Conservation (phyloP, 2,113 vertebrate species). For the Pteronura brasiliensis region DNA sequence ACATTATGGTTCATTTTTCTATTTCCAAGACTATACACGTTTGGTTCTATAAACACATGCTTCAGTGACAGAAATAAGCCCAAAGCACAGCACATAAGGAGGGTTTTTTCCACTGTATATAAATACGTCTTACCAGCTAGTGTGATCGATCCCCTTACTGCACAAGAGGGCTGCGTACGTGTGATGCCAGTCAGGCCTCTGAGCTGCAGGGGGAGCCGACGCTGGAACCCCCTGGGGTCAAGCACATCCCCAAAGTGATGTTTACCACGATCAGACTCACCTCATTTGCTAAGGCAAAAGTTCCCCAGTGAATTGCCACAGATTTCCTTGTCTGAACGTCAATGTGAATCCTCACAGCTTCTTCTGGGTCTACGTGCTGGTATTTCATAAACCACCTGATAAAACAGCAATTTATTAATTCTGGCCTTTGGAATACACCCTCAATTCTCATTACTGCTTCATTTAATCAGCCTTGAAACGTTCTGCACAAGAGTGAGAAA, state of each 20-base stretch:
- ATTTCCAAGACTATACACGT: neutral
- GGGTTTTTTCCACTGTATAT: neutral
- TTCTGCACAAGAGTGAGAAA: neutral
- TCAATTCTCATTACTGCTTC: neutral
- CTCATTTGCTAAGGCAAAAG: conserved; percentile 96
- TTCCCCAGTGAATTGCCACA: conserved; percentile 96
- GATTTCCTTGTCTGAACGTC: conserved; percentile 94
- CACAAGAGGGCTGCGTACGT: neutral
- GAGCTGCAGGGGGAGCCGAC: neutral
- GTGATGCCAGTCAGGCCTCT: neutral
- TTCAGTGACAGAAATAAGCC: neutral
- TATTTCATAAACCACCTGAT: conserved; percentile 94
- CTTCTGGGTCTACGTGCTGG: conserved; percentile 95
- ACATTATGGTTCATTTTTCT: neutral
- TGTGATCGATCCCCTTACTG: neutral
- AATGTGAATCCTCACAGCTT: conserved; percentile 94
- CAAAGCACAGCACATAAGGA: neutral
- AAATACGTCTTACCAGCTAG: neutral
- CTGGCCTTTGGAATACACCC: neutral
- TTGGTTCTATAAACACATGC: neutral
- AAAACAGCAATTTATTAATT: conserved; percentile 63
- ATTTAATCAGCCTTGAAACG: neutral
- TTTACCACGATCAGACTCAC: conserved; percentile 76
- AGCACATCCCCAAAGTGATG: neutral
- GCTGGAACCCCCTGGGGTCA: neutral